These are phyloP conservation scores for Zeuzera pyrina DNA, from an alignment of 2,888 invertebrate genomes.

Conservation along the genomic window DNA sequence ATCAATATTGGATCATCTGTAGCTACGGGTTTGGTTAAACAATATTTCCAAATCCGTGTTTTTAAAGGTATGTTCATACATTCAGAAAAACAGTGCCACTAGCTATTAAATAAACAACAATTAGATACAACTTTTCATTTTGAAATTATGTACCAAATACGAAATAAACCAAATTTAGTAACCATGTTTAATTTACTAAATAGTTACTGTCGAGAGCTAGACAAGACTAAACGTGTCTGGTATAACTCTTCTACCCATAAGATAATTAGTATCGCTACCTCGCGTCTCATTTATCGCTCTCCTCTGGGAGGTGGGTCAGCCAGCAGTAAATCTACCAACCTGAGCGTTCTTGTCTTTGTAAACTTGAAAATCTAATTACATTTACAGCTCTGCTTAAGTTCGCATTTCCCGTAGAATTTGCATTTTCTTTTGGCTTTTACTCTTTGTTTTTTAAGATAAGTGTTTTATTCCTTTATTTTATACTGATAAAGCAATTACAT, in stretches of 20 bases:
- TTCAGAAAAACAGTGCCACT: too few species aligned
- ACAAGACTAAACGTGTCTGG: slow-evolving; percentile 54
- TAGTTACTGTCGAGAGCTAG: slow-evolving; percentile 45
- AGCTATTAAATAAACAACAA: too few species aligned
- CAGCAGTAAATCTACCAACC: slow-evolving; percentile 69
- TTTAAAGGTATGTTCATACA: too few species aligned
- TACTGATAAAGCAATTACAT: slow-evolving; percentile 8
- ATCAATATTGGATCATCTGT: too few species aligned
- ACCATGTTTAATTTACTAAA: too few species aligned
- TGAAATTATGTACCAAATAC: too few species aligned
- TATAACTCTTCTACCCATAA: slow-evolving; percentile 56
- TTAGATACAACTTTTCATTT: too few species aligned
- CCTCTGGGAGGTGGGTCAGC: slow-evolving; percentile 66
- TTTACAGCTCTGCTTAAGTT: slow-evolving; percentile 65
- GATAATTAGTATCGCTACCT: slow-evolving; percentile 71
- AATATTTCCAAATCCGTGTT: too few species aligned
- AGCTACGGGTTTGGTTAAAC: too few species aligned
- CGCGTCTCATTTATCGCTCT: slow-evolving; percentile 66
- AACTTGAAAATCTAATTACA: slow-evolving; percentile 72
- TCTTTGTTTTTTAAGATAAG: slow-evolving; percentile 32
- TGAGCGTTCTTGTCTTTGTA: slow-evolving; percentile 69
- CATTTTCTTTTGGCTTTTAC: slow-evolving; percentile 58
- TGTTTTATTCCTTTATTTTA: slow-evolving; percentile 23
- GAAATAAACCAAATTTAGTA: too few species aligned
- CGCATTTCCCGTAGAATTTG: slow-evolving; percentile 57